phyloP scores from a whole-genome alignment of 2,797 vertebrate species.

The Synanceia verrucosa region DNA sequence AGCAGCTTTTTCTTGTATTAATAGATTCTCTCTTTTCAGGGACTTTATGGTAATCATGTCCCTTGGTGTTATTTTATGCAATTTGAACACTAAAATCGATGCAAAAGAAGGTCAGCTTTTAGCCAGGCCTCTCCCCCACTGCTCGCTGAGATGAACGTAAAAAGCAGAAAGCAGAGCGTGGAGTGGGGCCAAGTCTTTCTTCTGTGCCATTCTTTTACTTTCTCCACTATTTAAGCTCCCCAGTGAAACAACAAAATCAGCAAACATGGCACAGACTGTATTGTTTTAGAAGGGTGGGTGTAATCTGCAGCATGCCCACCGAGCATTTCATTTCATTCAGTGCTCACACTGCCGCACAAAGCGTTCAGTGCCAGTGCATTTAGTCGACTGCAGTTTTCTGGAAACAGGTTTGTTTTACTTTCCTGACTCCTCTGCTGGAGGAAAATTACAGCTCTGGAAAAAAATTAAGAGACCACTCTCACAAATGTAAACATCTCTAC shows the following conservation, averaged over 20 bases:
- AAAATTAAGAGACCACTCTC: too few species aligned
- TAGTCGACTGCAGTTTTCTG: conserved; percentile 26
- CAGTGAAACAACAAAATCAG: conserved; percentile 54
- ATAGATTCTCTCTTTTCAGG: conserved; percentile 51
- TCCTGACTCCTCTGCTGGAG: conserved; percentile 7
- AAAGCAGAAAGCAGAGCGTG: conserved; percentile 59
- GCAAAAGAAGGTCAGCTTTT: conserved; percentile 46
- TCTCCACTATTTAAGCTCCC: conserved; percentile 47
- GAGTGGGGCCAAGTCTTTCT: conserved; percentile 54
- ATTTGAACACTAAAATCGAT: conserved; percentile 52
- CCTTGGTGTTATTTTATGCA: conserved; percentile 45
- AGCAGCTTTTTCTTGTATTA: conserved; percentile 36
- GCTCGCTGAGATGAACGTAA: conserved; percentile 36
- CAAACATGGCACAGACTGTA: conserved; percentile 47
- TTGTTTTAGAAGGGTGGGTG: conserved; percentile 33
- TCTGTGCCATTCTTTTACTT: conserved; percentile 36
- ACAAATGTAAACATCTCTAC: too few species aligned
- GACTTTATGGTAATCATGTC: conserved; percentile 41
- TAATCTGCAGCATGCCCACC: conserved; percentile 60
- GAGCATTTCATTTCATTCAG: conserved; percentile 44
- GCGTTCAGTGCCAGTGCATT: conserved; percentile 14
- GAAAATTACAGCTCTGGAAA: not conserved
- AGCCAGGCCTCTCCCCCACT: conserved; percentile 5
- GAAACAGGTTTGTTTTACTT: conserved; percentile 3
- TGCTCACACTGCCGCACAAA: conserved; percentile 37